phyloP scores from a whole-genome alignment of 2,113 vertebrate species.

The Petroica traversi region DNA sequence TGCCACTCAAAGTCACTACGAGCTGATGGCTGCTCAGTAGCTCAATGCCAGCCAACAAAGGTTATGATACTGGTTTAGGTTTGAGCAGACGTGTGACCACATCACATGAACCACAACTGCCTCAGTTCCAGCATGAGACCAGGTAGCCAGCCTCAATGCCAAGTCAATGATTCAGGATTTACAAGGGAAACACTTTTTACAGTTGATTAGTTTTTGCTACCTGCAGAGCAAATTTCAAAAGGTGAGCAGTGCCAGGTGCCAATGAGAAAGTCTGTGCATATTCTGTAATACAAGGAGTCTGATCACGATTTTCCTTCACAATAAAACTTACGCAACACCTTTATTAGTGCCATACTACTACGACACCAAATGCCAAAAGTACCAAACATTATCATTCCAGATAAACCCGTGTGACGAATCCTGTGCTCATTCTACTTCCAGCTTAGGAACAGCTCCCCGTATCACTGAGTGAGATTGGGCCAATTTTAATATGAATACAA shows the following conservation, averaged over 20 bases:
- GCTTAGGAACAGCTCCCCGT: neutral
- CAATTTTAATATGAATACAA: neutral
- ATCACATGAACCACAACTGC: constrained; percentile 19
- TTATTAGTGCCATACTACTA: neutral
- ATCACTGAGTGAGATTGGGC: neutral
- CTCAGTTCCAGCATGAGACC: neutral
- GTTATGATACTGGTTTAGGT: neutral
- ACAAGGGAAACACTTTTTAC: neutral
- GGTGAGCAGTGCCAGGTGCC: neutral
- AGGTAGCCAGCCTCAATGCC: neutral
- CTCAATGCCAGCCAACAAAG: neutral
- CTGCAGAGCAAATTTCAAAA: neutral
- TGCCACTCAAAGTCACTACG: neutral
- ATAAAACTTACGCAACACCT: neutral
- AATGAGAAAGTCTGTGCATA: neutral
- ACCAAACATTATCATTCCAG: neutral
- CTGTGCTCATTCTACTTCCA: neutral
- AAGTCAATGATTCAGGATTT: neutral
- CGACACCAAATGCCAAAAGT: neutral
- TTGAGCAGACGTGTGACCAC: constrained; percentile 27
- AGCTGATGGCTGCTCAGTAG: neutral
- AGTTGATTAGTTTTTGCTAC: neutral
- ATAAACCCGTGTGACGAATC: neutral
- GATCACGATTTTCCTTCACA: neutral
- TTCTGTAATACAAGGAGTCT: neutral